phyloP scores from a whole-genome alignment of 2,113 vertebrate genomes.

The Mustela nigripes region DNA sequence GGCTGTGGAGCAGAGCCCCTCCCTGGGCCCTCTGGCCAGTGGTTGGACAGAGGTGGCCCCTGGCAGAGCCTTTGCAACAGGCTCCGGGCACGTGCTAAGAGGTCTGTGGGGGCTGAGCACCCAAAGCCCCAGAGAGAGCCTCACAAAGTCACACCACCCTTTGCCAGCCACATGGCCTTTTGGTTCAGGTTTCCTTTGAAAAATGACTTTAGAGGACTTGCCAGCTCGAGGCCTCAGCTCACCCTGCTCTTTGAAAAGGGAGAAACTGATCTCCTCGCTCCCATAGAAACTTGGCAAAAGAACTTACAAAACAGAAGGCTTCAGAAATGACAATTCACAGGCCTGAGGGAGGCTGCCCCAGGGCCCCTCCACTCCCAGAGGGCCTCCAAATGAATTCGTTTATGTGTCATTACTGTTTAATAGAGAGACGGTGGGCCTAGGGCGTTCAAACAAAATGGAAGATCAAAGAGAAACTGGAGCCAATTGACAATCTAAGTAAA shows the following conservation, averaged over 20 bases:
- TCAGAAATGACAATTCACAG: constrained; percentile 75
- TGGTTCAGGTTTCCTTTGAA: constrained; percentile 83
- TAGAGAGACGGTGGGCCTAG: background rate
- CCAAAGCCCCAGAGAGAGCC: constrained; percentile 71
- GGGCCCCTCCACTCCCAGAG: constrained; percentile 36
- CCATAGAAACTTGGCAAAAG: constrained; percentile 81
- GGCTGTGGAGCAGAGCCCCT: background rate
- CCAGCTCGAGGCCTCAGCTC: constrained; percentile 76
- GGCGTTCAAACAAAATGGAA: constrained; percentile 35
- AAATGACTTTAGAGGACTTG: constrained; percentile 78
- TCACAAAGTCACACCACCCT: constrained; percentile 66
- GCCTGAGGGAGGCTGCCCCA: constrained; percentile 14
- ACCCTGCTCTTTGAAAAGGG: constrained; percentile 80
- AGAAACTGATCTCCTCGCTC: constrained; percentile 79
- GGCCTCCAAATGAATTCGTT: constrained; percentile 18
- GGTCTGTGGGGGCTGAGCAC: constrained; percentile 27
- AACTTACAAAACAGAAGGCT: constrained; percentile 70
- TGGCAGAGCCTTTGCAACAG: constrained; percentile 14
- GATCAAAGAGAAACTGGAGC: constrained; percentile 68
- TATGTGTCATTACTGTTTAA: constrained; percentile 57
- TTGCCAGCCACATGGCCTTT: constrained; percentile 63
- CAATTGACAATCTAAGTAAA: constrained; percentile 61
- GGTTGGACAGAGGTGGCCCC: background rate
- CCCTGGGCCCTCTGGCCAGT: background rate
- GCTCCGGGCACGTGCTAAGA: constrained; percentile 54